Evolutionary conservation across 92 coral and sea anemone genomes (phyloP).

Genomic region (Pocillopora grandis): DNA sequence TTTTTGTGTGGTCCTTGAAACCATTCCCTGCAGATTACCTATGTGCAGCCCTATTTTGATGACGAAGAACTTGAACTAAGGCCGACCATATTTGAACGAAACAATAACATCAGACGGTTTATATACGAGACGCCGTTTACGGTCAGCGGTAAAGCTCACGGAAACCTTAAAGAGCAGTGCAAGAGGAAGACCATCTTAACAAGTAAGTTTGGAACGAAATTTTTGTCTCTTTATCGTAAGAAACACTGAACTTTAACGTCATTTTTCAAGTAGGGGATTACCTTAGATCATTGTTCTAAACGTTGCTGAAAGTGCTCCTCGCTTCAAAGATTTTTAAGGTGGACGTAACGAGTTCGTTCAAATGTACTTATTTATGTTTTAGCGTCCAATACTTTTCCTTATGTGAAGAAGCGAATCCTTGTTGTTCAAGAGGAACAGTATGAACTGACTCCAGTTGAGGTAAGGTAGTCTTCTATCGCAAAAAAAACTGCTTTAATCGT

Average conservation of each 20-base stretch:
- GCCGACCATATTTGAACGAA: constrained; percentile 88
- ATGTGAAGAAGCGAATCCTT: constrained; percentile 94
- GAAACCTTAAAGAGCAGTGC: constrained; percentile 88
- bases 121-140: constrained; percentile 98
- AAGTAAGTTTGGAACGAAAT: constrained; percentile 54
- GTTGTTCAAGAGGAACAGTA: constrained; percentile 99
- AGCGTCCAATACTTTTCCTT: constrained; percentile 97
- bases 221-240: no score
- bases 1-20: not conserved
- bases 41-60: constrained; percentile 91
- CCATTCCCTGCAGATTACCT: constrained; percentile 68
- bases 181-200: constrained; percentile 96
- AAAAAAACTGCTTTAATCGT: no score
- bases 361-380: not conserved
- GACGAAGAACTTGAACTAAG: constrained; percentile 80
- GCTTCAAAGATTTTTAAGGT: no score
- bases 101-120: constrained; percentile 92
- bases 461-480: constrained; percentile 10
- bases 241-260: no score
- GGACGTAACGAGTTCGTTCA: no score
- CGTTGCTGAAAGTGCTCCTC: no score
- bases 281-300: not conserved
- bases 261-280: no score
- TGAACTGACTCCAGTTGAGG: constrained; percentile 98
- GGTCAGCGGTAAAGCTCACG: constrained; percentile 94